phyloP scores from a whole-genome alignment of 2,113 vertebrate species.

The Podarcis muralis region DNA sequence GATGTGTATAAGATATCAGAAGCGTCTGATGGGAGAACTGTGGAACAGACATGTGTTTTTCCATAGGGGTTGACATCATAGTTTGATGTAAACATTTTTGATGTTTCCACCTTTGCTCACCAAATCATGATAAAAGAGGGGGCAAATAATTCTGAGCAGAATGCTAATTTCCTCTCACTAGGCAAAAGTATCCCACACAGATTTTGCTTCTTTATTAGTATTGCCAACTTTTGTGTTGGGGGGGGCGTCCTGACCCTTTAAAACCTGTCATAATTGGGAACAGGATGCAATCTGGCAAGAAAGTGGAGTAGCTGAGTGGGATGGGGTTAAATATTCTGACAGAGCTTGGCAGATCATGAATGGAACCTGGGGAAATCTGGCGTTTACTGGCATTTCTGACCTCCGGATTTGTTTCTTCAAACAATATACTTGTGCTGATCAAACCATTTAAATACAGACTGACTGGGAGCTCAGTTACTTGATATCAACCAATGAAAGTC shows the following conservation, averaged over 20 bases:
- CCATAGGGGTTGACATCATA: constrained; percentile 44
- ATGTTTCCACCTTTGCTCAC: constrained; percentile 44
- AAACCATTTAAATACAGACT: neutral
- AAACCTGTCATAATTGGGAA: neutral
- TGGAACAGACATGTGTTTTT: constrained; percentile 61
- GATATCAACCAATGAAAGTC: neutral
- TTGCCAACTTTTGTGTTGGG: neutral
- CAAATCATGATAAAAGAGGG: constrained; percentile 2
- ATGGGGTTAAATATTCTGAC: neutral
- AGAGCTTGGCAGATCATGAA: neutral
- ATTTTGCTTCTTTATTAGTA: constrained; percentile 17
- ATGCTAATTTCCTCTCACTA: constrained; percentile 41
- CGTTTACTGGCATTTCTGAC: neutral
- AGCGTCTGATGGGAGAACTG: constrained; percentile 62
- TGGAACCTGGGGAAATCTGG: neutral
- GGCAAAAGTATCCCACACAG: neutral
- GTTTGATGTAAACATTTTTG: constrained; percentile 61
- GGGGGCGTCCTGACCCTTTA: neutral
- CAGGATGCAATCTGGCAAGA: neutral
- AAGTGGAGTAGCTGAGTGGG: neutral
- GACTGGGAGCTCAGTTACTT: neutral
- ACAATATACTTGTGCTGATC: neutral
- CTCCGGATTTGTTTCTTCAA: neutral
- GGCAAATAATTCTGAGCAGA: constrained; percentile 26
- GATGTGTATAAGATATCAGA: constrained; percentile 44